Percentiles rank a stretch among this genome's conserved stretches.
Conservation (phyloP, 2,113 vertebrate species). For the Psilopogon haemacephalus region DNA sequence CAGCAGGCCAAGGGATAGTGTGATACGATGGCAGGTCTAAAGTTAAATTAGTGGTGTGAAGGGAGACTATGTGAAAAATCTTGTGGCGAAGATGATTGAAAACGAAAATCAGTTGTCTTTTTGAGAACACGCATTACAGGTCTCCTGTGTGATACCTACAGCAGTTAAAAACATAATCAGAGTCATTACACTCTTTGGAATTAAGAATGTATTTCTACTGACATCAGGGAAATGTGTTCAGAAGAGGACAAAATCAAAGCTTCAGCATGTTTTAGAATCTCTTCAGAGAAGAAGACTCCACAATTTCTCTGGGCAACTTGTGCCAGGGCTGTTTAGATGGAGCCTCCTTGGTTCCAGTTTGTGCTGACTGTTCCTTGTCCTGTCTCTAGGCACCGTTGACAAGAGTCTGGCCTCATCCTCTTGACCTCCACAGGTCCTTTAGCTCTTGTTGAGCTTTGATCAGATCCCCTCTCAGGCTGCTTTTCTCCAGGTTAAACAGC, state of each 20-base stretch:
- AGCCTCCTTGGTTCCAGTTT: no score
- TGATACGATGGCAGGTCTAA: slow-evolving; percentile 61
- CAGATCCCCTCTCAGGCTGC: no score
- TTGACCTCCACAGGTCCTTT: no score
- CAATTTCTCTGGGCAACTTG: no score
- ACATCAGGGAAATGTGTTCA: neutral
- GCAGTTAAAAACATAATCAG: slow-evolving; percentile 56
- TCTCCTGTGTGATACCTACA: slow-evolving; percentile 29
- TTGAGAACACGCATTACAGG: slow-evolving; percentile 1
- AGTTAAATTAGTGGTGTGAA: slow-evolving; percentile 75
- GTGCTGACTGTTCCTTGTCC: no score
- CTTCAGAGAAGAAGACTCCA: no score
- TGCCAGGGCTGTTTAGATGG: no score
- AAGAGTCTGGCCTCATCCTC: no score
- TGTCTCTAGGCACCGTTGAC: no score
- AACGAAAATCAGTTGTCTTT: slow-evolving; percentile 73
- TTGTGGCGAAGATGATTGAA: slow-evolving; percentile 75
- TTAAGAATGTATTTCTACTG: slow-evolving; percentile 11
- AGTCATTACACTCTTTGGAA: neutral
- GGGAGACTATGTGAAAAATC: slow-evolving; percentile 68
- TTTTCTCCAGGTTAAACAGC: no score
- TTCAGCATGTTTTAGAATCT: neutral
- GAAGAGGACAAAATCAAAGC: neutral
- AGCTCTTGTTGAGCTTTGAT: no score
- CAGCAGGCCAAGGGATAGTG: slow-evolving; percentile 68